Percentiles rank a stretch among this genome's conserved stretches.
Conservation (phyloP, 2,797 vertebrate genomes). For the Columba guinea region DNA sequence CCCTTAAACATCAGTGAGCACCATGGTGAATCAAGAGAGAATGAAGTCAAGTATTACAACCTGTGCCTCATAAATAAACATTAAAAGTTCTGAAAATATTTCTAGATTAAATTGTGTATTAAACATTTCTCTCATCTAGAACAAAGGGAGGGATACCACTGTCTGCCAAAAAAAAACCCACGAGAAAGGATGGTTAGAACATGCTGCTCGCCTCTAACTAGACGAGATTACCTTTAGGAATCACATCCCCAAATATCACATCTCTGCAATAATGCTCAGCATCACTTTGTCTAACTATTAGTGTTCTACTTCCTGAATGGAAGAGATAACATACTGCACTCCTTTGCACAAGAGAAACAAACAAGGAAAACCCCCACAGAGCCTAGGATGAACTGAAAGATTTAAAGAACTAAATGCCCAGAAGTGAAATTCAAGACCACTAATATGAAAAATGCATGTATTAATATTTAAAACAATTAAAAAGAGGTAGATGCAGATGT, state of each 20-base stretch:
- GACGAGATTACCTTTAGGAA: neutral
- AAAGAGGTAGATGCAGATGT: neutral
- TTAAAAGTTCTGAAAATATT: neutral
- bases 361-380: neutral
- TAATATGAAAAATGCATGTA: neutral
- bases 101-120: neutral
- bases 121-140: neutral
- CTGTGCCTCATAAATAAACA: neutral
- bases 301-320: neutral
- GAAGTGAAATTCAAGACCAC: neutral
- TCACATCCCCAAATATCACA: neutral
- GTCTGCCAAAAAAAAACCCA: neutral
- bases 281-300: neutral
- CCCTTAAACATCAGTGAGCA: neutral
- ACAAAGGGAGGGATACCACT: neutral
- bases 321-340: neutral
- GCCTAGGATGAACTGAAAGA: neutral
- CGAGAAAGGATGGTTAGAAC: neutral
- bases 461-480: neutral
- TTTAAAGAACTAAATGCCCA: neutral
- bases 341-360: neutral
- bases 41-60: neutral
- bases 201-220: neutral
- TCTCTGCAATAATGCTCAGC: neutral
- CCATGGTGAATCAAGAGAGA: neutral